Percentiles rank a stretch among this genome's conserved stretches.
Conservation (phyloP, 2,888 invertebrate species). For the Tenthredo livida region DNA sequence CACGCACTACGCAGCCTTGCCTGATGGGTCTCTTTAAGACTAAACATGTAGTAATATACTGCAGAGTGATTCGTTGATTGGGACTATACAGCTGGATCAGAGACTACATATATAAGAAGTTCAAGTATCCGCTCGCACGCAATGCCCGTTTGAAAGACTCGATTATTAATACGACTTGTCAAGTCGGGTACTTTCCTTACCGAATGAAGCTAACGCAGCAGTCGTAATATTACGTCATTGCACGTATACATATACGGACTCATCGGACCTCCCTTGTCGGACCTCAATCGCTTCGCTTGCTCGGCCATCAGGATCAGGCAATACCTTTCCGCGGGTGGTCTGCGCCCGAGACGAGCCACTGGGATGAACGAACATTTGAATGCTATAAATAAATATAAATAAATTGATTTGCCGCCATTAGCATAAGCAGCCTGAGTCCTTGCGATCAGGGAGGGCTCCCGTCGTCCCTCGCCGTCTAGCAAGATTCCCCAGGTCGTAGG, state of each 20-base stretch:
- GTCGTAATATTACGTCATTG: slow-evolving; percentile 45
- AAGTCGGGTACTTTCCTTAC: slow-evolving; percentile 4
- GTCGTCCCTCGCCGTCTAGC: slow-evolving; percentile 57
- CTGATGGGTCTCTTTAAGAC: slow-evolving; percentile 4
- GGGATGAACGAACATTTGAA: slow-evolving; percentile 69
- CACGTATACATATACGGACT: background rate
- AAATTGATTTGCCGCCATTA: slow-evolving; percentile 72
- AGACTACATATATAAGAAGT: slow-evolving; percentile 5
- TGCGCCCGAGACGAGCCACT: slow-evolving; percentile 60
- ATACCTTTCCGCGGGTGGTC: slow-evolving; percentile 68
- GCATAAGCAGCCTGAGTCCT: slow-evolving; percentile 68
- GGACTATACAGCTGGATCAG: slow-evolving; percentile 20
- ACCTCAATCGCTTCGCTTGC: slow-evolving; percentile 33
- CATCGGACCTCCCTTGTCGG: slow-evolving; percentile 41
- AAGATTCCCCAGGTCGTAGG: slow-evolving; percentile 49
- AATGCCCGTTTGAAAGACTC: slow-evolving; percentile 30
- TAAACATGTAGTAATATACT: slow-evolving; percentile 16
- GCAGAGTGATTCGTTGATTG: slow-evolving; percentile 40
- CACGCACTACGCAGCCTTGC: background rate
- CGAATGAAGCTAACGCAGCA: slow-evolving; percentile 2
- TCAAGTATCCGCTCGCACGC: slow-evolving; percentile 26
- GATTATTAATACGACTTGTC: slow-evolving; percentile 41
- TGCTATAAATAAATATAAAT: slow-evolving; percentile 74
- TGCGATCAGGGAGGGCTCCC: slow-evolving; percentile 55
- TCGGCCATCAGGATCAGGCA: slow-evolving; percentile 24